Conservation (phyloP, 2,797 vertebrate species). For the Carcharodon carcharias region DNA sequence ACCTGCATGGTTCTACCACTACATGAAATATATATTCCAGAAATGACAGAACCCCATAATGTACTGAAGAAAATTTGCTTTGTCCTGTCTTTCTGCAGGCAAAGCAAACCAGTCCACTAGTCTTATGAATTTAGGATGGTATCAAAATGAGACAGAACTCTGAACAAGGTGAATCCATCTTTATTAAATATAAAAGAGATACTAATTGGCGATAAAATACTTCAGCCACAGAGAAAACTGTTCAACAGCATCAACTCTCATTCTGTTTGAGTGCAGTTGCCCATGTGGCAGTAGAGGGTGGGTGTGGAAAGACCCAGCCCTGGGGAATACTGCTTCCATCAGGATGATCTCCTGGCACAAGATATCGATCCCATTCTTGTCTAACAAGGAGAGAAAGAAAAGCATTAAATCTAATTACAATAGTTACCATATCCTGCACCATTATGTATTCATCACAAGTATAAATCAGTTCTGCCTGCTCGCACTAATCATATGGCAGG, state of each 20-base stretch:
- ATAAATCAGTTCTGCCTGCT: background rate
- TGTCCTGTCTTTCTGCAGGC: too few relatives aligned
- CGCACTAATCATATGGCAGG: background rate
- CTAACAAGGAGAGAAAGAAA: slow-evolving; percentile 51
- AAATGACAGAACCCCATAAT: background rate
- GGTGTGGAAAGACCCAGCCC: slow-evolving; percentile 75
- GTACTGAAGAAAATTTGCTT: background rate
- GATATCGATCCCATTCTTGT: slow-evolving; percentile 81
- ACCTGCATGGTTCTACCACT: background rate
- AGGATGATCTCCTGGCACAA: slow-evolving; percentile 72
- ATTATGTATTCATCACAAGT: background rate
- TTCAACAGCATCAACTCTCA: slow-evolving; percentile 21
- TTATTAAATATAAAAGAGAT: slow-evolving; percentile 2
- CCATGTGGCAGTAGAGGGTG: slow-evolving; percentile 74
- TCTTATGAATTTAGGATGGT: background rate
- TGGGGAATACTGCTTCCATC: slow-evolving; percentile 72
- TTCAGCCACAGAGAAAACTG: background rate
- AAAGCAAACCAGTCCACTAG: background rate
- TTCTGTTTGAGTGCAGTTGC: slow-evolving; percentile 63
- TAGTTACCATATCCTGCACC: background rate
- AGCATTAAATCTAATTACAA: background rate
- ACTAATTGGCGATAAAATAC: background rate
- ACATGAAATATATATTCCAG: background rate
- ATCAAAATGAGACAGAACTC: background rate
- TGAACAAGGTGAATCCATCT: background rate